Evolutionary conservation across 2,113 vertebrate genomes (phyloP).

Genomic region (Trochalopteron elliotii): DNA sequence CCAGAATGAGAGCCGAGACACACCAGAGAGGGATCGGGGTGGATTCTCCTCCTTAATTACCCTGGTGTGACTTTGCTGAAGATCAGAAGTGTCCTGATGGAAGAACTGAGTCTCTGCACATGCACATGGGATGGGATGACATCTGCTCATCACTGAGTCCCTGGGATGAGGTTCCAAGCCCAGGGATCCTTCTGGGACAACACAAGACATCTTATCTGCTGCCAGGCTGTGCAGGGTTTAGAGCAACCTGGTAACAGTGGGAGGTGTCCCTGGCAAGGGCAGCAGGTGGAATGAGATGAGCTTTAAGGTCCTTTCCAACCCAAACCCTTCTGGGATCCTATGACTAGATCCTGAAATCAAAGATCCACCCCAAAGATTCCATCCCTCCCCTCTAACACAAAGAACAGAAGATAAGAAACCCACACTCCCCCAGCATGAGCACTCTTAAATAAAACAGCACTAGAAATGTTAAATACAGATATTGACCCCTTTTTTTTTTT

Average conservation of each 20-base stretch:
- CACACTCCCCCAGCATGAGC: neutral
- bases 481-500: neutral
- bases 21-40: neutral
- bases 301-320: neutral
- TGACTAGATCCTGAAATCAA: neutral
- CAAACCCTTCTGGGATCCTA: neutral
- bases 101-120: neutral
- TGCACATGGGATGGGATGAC: neutral
- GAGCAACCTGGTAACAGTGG: neutral
- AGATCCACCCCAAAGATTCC: neutral
- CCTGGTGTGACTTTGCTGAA: neutral
- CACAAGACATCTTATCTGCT: accelerated
- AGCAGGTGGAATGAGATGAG: accelerated
- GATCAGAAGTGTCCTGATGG: too few species aligned
- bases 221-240: neutral
- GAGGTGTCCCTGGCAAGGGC: neutral
- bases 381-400: neutral
- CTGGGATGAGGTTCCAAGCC: neutral
- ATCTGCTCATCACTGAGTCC: neutral
- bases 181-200: neutral
- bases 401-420: too few species aligned
- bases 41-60: neutral
- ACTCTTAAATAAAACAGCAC: neutral
- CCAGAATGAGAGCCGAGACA: neutral
- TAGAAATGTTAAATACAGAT: neutral